Evolutionary conservation across 2,888 invertebrate genomes (phyloP).

Genomic region (Romanomermis culicivorax): DNA sequence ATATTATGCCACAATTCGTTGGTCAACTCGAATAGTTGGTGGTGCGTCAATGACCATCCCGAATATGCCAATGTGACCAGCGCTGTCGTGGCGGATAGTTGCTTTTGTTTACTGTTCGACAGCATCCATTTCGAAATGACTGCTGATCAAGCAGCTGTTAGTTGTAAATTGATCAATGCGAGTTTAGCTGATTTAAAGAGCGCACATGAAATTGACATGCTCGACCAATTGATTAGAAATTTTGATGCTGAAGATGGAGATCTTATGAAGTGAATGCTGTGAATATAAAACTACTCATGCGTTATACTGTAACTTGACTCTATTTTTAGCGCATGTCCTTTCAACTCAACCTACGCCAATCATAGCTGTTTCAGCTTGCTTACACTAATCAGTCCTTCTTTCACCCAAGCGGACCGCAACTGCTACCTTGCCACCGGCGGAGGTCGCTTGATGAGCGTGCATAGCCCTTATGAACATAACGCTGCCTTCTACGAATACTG

Average conservation of each 20-base stretch:
- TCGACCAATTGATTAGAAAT: no score
- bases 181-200: no score
- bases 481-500: neutral
- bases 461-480: neutral
- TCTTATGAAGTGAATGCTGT: no score
- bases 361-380: neutral
- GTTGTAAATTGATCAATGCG: no score
- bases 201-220: no score
- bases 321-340: neutral
- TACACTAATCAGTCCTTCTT: neutral
- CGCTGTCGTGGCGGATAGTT: neutral
- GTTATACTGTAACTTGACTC: no score
- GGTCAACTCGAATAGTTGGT: no score
- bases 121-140: no score
- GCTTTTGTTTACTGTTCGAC: neutral
- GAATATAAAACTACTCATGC: no score
- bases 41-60: neutral
- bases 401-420: neutral
- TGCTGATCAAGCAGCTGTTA: no score
- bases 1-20: no score
- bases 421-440: neutral
- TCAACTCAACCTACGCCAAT: neutral
- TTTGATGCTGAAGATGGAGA: no score
- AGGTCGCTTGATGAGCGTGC: neutral
- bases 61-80: neutral